phyloP scores from a whole-genome alignment of 2,888 invertebrate genomes.

The Masnerella sp. region DNA sequence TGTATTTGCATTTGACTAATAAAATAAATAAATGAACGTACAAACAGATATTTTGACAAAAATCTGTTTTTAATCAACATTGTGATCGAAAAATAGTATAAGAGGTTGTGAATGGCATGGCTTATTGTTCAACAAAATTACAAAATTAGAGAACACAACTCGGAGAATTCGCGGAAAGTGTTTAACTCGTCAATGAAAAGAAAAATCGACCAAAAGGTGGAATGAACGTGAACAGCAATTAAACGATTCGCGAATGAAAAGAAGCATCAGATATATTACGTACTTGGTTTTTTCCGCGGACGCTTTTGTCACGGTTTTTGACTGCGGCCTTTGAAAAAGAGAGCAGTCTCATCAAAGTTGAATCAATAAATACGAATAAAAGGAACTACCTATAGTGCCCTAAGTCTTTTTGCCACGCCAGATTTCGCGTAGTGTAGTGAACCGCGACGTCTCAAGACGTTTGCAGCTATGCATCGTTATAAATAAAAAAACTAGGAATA shows the following conservation, averaged over 20 bases:
- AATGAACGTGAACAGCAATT: slow-evolving; percentile 33
- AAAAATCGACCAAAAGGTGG: slow-evolving; percentile 4
- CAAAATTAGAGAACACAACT: background rate
- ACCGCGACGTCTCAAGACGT: slow-evolving; percentile 2
- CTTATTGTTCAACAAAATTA: slow-evolving; percentile 6
- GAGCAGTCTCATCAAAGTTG: slow-evolving; percentile 25
- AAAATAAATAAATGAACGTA: too few relatives aligned
- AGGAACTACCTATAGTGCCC: slow-evolving; percentile 4
- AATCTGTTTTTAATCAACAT: too few relatives aligned
- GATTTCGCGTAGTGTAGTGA: slow-evolving; percentile 15
- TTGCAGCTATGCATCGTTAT: background rate
- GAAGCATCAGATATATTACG: slow-evolving; percentile 14
- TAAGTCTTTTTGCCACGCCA: slow-evolving; percentile 19
- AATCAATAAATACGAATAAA: slow-evolving; percentile 28
- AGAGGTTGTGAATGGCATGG: too few relatives aligned
- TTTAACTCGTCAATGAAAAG: slow-evolving; percentile 11
- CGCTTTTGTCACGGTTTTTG: slow-evolving; percentile 30
- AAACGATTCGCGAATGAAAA: slow-evolving; percentile 29
- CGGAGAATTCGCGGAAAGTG: slow-evolving; percentile 3
- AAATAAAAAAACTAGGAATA: too few relatives aligned
- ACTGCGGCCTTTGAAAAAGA: slow-evolving; percentile 18
- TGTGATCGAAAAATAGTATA: background rate
- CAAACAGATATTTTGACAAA: too few relatives aligned
- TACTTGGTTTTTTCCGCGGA: slow-evolving; percentile 19
- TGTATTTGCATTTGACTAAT: too few relatives aligned